phyloP scores from a whole-genome alignment of 2,113 vertebrate genomes.

The Nibea albiflora region DNA sequence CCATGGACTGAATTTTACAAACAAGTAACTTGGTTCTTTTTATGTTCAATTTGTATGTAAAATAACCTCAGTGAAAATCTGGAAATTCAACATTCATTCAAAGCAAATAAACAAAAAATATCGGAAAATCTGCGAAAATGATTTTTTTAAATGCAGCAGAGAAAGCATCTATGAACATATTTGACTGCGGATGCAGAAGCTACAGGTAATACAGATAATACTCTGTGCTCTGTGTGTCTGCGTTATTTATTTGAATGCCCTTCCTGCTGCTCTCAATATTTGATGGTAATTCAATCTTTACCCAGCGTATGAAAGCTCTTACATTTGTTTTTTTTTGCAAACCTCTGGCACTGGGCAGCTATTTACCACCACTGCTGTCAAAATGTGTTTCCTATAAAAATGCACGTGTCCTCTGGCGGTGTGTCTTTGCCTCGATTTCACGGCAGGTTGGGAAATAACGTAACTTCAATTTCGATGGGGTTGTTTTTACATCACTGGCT shows the following conservation, averaged over 20 bases:
- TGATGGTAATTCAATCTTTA: constrained; percentile 58
- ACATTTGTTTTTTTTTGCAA: constrained; percentile 44
- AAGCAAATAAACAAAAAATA: not conserved
- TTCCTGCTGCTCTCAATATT: constrained; percentile 39
- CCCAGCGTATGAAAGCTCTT: constrained; percentile 42
- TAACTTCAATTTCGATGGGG: constrained; percentile 51
- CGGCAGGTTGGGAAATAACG: constrained; percentile 52
- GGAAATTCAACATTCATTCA: not conserved
- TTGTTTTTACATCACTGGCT: constrained; percentile 54
- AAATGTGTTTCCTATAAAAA: constrained; percentile 51
- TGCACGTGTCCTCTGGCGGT: constrained; percentile 60
- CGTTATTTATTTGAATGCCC: constrained; percentile 22
- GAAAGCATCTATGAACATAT: not conserved
- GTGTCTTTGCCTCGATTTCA: constrained; percentile 61
- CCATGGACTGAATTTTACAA: not conserved
- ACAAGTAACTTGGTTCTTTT: not conserved
- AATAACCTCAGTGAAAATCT: not conserved
- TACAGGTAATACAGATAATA: too few species aligned
- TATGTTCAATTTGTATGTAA: not conserved
- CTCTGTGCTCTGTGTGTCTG: not conserved
- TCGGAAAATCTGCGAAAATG: not conserved
- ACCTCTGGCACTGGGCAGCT: constrained; percentile 39
- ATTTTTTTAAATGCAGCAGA: too few species aligned
- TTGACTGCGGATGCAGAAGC: not conserved
- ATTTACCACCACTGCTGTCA: constrained; percentile 50